phyloP scores from a whole-genome alignment of 2,888 invertebrate species.

The Plusia festucae region DNA sequence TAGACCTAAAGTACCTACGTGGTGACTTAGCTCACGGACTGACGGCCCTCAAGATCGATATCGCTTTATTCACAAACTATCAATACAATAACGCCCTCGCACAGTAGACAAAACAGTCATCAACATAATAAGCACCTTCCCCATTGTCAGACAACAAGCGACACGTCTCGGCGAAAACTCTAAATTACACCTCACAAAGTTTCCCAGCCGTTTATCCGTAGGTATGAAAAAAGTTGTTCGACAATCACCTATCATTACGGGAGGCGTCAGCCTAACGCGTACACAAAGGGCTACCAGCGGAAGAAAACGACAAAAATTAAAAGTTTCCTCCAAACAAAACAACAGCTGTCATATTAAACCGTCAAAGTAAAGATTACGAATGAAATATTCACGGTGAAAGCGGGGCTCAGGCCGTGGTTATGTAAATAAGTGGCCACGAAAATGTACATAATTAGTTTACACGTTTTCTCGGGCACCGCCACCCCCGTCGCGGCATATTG shows the following conservation, averaged over 20 bases:
- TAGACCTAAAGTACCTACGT: conserved; percentile 28
- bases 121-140: conserved; percentile 80
- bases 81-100: conserved; percentile 61
- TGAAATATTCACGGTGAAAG: conserved; percentile 90
- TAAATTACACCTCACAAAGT: conserved; percentile 81
- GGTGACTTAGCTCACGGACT: conserved; percentile 26
- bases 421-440: conserved; percentile 89
- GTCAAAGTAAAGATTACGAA: conserved; percentile 88
- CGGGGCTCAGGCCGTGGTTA: conserved; percentile 86
- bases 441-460: conserved; percentile 90
- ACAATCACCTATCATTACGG: conserved; percentile 87
- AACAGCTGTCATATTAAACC: conserved; percentile 89
- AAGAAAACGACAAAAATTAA: conserved; percentile 87
- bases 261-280: conserved; percentile 80
- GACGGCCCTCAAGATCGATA: conserved; percentile 57
- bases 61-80: conserved; percentile 57
- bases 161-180: conserved; percentile 76
- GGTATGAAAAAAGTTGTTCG: conserved; percentile 77
- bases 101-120: conserved; percentile 74
- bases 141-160: conserved; percentile 72
- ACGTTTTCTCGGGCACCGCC: conserved; percentile 84
- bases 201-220: conserved; percentile 79
- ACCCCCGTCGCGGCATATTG: conserved; percentile 80
- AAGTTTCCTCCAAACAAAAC: conserved; percentile 88
- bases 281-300: conserved; percentile 81